phyloP scores from a whole-genome alignment of 2,113 vertebrate species.

The Salvelinus sp. region DNA sequence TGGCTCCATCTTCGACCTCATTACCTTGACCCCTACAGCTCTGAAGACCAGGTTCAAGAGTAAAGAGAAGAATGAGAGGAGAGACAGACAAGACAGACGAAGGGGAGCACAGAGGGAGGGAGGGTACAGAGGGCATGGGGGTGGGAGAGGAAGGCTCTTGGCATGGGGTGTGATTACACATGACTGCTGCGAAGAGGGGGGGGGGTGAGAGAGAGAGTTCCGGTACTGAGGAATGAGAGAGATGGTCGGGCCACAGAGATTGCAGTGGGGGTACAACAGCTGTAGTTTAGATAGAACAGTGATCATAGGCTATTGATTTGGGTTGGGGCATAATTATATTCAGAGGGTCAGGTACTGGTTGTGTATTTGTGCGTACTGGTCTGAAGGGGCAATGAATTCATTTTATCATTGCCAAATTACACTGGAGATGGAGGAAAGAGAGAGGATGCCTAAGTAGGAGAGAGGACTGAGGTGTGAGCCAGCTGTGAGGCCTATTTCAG shows the following conservation, averaged over 20 bases:
- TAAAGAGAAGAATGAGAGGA: not conserved
- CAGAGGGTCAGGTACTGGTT: conserved; percentile 1
- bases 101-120: not conserved
- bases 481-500: not conserved
- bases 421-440: not conserved
- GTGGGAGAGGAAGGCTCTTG: not conserved
- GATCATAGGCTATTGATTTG: conserved; percentile 37
- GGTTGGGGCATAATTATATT: conserved; percentile 42
- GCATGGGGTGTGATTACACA: conserved; percentile 37
- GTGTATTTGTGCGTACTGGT: conserved; percentile 4
- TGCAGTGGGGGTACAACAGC: conserved; percentile 13
- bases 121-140: not conserved
- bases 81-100: conserved; percentile 2
- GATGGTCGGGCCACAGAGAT: conserved; percentile 11
- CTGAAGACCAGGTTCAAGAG: conserved; percentile 22
- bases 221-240: not conserved
- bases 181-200: conserved; percentile 28
- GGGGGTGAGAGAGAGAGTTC: conserved; percentile 1
- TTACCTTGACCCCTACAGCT: conserved; percentile 36
- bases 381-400: conserved; percentile 35
- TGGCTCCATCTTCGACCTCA: not conserved
- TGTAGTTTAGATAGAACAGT: conserved; percentile 11
- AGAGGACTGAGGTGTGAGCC: not conserved
- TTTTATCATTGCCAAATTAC: conserved; percentile 31
- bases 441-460: not conserved